Evolutionary conservation across 2,113 vertebrate species (phyloP).

Genomic region (Ciconia boyciana): DNA sequence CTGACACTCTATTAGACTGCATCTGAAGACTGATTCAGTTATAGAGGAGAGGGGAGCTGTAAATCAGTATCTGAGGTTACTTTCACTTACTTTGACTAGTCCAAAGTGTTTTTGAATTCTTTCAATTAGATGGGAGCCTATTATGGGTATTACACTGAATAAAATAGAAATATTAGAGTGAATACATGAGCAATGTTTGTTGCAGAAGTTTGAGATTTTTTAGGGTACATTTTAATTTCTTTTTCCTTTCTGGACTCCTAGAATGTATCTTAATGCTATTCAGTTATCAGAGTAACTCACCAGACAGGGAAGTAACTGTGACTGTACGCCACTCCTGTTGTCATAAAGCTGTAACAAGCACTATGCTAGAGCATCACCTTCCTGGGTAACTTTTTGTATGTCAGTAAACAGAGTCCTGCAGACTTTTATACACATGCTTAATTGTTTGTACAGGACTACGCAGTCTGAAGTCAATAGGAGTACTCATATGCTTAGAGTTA

Average conservation of each 20-base stretch:
- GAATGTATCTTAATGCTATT: neutral
- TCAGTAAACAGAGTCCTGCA: neutral
- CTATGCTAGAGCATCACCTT: neutral
- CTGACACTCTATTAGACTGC: neutral
- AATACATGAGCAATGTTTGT: neutral
- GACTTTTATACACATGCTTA: neutral
- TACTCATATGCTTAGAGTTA: conserved; percentile 10
- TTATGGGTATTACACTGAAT: neutral
- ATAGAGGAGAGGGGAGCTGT: neutral
- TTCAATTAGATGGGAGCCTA: neutral
- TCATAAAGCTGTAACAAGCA: neutral
- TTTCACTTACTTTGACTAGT: neutral
- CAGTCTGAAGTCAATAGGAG: neutral
- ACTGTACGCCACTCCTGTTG: neutral
- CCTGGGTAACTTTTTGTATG: neutral
- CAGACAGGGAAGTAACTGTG: neutral
- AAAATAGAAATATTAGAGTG: neutral
- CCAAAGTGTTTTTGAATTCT: neutral
- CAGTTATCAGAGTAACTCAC: neutral
- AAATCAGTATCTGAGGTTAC: neutral
- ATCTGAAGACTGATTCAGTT: neutral
- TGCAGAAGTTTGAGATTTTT: neutral
- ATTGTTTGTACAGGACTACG: neutral
- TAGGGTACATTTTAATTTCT: fast-evolving
- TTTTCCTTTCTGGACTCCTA: neutral